Percentiles rank a stretch among this genome's conserved stretches.
phyloP scores from a whole-genome alignment of 2,797 vertebrate species.

The Gymnocypris eckloni region DNA sequence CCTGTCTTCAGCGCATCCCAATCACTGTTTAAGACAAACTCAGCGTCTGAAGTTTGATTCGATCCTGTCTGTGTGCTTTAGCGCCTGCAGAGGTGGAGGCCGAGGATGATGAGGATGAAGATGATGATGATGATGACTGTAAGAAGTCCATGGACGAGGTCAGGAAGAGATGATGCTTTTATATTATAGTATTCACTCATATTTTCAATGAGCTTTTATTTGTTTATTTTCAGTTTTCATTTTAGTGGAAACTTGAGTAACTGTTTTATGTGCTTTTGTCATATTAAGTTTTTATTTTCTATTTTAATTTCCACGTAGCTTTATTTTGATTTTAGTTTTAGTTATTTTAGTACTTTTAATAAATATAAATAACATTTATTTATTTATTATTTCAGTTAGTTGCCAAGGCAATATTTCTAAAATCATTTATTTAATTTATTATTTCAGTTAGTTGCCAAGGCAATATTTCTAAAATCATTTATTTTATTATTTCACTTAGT shows the following conservation, averaged over 20 bases:
- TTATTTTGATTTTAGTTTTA: neutral
- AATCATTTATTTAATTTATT: no score
- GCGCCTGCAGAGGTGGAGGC: constrained; percentile 91
- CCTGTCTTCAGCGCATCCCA: no score
- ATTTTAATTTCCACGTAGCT: neutral
- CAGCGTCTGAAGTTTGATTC: neutral
- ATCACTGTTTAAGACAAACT: neutral
- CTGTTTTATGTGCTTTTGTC: neutral
- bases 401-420: neutral
- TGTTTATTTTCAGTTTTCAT: neutral
- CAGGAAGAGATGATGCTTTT: neutral
- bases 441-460: no score
- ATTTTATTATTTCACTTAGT: neutral
- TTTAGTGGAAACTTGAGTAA: neutral
- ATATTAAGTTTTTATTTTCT: neutral
- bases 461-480: neutral
- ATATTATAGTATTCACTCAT: neutral
- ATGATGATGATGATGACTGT: constrained; percentile 92
- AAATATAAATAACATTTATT: neutral
- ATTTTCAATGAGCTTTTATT: neutral
- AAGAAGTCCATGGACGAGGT: constrained; percentile 95
- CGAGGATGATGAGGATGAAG: constrained; percentile 96
- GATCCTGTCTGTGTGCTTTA: constrained; percentile 52
- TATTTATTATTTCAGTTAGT: neutral
- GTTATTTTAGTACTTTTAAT: neutral